Evolutionary conservation across 2,797 vertebrate genomes (phyloP).

Genomic region (Muscicapa comitata): DNA sequence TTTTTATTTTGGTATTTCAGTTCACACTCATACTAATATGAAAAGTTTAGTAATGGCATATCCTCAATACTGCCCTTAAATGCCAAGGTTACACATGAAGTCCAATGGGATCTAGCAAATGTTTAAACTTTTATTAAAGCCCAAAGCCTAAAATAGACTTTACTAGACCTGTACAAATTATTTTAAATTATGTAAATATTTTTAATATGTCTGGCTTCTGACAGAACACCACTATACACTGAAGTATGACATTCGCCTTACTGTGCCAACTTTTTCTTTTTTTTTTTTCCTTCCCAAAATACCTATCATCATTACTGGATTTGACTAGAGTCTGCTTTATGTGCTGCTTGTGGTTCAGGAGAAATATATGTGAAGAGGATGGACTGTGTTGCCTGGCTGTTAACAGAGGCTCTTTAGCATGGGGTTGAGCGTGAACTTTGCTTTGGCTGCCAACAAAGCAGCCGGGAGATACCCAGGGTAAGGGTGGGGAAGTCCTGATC

Average conservation of each 20-base stretch:
- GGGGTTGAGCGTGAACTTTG: slow-evolving; percentile 14
- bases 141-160: slow-evolving; percentile 71
- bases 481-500: slow-evolving; percentile 27
- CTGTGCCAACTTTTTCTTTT: slow-evolving; percentile 43
- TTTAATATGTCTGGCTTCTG: slow-evolving; percentile 74
- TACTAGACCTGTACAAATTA: slow-evolving; percentile 74
- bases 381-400: not conserved
- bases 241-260: slow-evolving; percentile 50
- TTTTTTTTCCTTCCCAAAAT: slow-evolving; percentile 61
- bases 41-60: slow-evolving; percentile 60
- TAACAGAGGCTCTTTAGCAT: slow-evolving; percentile 38
- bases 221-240: slow-evolving; percentile 68
- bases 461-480: slow-evolving; percentile 22
- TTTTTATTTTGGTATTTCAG: slow-evolving; percentile 64
- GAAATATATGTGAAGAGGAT: slow-evolving; percentile 18
- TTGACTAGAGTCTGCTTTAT: slow-evolving; percentile 56
- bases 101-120: slow-evolving; percentile 56
- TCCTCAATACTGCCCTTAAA: slow-evolving; percentile 56
- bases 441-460: slow-evolving; percentile 22
- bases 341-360: slow-evolving; percentile 23
- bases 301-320: slow-evolving; percentile 57
- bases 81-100: slow-evolving; percentile 63
- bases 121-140: slow-evolving; percentile 68
- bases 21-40: slow-evolving; percentile 54
- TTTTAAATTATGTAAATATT: slow-evolving; percentile 79